phyloP scores from a whole-genome alignment of 1,140 invertebrate species.

The Anoplolepis gracilipes region DNA sequence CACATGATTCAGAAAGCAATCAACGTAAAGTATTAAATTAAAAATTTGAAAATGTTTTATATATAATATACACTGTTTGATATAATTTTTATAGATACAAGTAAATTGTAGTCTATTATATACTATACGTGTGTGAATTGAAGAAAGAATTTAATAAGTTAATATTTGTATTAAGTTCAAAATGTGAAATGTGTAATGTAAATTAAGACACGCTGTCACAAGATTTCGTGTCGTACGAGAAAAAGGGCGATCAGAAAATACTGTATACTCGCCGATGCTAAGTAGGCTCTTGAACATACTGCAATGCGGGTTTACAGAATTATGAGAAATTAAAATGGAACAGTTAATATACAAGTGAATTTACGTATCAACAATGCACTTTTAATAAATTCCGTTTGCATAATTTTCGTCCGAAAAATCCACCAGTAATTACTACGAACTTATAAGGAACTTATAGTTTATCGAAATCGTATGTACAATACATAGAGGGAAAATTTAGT shows the following conservation, averaged over 20 bases:
- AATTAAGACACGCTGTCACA: not conserved
- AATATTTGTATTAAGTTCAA: not conserved
- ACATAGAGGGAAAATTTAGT: not conserved
- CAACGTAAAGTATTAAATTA: not conserved
- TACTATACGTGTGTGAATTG: not conserved
- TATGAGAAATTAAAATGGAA: not conserved
- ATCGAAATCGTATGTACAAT: not conserved
- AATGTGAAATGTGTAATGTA: no score
- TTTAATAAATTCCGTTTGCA: not conserved
- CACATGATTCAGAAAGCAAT: not conserved
- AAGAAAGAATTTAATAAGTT: not conserved
- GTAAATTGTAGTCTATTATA: not conserved
- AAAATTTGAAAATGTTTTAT: slow-evolving; percentile 10
- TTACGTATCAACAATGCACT: not conserved
- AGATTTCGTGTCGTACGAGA: slow-evolving; percentile 6
- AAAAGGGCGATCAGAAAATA: not conserved
- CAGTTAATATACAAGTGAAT: not conserved
- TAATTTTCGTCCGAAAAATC: not conserved
- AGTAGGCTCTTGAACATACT: not conserved
- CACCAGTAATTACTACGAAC: not conserved
- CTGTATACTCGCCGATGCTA: not conserved
- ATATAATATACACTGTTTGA: not conserved
- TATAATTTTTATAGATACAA: slow-evolving; percentile 15
- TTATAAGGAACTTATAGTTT: not conserved
- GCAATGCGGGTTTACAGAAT: slow-evolving; percentile 23